These are phyloP conservation scores for Margaritifera margaritifera DNA, from an alignment of 2,888 invertebrate genomes.

Conservation along the genomic window DNA sequence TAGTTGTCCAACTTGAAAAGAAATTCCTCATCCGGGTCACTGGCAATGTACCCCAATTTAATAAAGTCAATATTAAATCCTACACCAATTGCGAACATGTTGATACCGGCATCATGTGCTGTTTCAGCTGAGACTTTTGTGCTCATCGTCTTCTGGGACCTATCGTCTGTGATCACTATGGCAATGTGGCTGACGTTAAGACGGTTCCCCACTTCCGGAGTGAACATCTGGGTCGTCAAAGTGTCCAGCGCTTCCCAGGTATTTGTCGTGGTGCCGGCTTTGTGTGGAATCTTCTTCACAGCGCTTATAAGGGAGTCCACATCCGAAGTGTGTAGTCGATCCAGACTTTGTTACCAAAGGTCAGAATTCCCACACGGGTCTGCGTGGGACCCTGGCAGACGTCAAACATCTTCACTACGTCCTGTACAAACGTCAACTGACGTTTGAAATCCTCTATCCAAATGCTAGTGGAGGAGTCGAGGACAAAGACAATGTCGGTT, in stretches of 20 bases:
- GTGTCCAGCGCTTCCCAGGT: constrained; percentile 51
- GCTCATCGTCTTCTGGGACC: constrained; percentile 43
- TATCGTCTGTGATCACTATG: constrained; percentile 66
- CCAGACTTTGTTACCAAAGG: constrained; percentile 48
- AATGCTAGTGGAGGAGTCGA: constrained; percentile 63
- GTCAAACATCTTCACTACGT: constrained; percentile 48
- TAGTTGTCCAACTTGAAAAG: constrained; percentile 50
- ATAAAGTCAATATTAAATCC: constrained; percentile 39
- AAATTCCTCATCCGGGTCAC: constrained; percentile 42
- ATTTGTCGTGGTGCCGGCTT: constrained; percentile 43
- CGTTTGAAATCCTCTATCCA: constrained; percentile 55
- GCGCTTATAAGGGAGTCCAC: constrained; percentile 23
- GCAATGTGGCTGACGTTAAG: constrained; percentile 49
- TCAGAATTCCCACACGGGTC: constrained; percentile 51
- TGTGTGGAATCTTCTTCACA: constrained; percentile 36
- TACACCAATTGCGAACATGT: constrained; percentile 59
- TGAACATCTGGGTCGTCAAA: constrained; percentile 46
- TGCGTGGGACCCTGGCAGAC: constrained; percentile 40
- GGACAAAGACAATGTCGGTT: constrained; percentile 53
- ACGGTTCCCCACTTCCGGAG: constrained; percentile 29
- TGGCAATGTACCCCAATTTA: constrained; percentile 53
- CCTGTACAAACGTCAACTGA: constrained; percentile 51
- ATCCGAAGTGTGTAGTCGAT: constrained; percentile 41
- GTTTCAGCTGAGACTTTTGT: constrained; percentile 47
- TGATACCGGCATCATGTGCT: constrained; percentile 45